phyloP scores from a whole-genome alignment of 2,888 invertebrate genomes.

The Caenorhabditis sulstoni region DNA sequence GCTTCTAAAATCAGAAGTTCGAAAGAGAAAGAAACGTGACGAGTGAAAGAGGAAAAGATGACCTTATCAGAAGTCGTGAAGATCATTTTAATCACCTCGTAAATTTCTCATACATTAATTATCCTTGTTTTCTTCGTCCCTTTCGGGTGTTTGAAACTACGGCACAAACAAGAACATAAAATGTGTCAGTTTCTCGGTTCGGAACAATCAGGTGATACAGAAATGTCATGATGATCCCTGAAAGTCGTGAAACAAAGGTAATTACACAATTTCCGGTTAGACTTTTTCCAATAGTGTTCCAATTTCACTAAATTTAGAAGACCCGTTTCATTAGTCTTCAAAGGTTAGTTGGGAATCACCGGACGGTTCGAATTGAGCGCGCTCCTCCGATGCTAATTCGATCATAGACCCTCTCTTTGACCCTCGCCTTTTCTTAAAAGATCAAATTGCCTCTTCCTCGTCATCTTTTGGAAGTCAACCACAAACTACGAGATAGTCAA shows the following conservation, averaged over 20 bases:
- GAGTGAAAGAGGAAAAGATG: not conserved
- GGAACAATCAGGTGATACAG: too few relatives aligned
- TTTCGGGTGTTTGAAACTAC: not conserved
- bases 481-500: conserved; percentile 24
- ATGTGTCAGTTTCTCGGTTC: too few relatives aligned
- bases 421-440: not conserved
- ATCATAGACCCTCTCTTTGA: not conserved
- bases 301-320: too few relatives aligned
- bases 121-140: not conserved
- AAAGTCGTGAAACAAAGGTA: too few relatives aligned
- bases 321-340: too few relatives aligned
- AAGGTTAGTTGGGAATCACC: too few relatives aligned
- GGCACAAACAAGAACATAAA: too few relatives aligned
- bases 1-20: too few relatives aligned
- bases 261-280: too few relatives aligned
- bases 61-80: conserved; percentile 3
- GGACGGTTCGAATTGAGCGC: too few relatives aligned
- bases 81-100: conserved; percentile 9
- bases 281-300: too few relatives aligned
- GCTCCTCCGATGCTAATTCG: not conserved
- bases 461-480: not conserved
- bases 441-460: not conserved
- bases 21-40: conserved; percentile 6
- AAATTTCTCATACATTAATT: not conserved
- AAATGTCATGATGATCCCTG: too few relatives aligned